Conservation (phyloP, 2,797 vertebrate species). For the Martes flavigula region DNA sequence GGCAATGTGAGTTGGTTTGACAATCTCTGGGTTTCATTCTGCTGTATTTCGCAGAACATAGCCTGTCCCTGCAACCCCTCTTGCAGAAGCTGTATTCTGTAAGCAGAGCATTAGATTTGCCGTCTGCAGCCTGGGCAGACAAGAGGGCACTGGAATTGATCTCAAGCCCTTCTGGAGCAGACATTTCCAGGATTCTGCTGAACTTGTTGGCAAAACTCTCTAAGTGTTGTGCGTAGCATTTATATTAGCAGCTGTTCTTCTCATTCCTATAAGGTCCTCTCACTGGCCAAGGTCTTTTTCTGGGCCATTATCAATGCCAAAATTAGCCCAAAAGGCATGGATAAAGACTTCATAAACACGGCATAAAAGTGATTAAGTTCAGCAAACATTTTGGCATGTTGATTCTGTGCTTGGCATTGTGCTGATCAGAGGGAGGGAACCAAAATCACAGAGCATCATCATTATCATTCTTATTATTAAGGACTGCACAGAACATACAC, state of each 20-base stretch:
- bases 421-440: not conserved
- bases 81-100: not conserved
- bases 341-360: not conserved
- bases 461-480: not conserved
- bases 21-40: not conserved
- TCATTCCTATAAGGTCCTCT: not conserved
- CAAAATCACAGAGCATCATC: not conserved
- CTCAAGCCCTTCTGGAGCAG: not conserved
- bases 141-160: not conserved
- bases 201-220: slow-evolving; percentile 1
- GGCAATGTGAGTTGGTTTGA: not conserved
- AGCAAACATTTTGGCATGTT: not conserved
- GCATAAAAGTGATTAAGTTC: not conserved
- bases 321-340: not conserved
- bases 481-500: not conserved
- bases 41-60: not conserved
- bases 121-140: not conserved
- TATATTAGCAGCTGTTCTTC: slow-evolving; percentile 4
- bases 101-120: not conserved
- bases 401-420: not conserved
- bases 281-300: not conserved
- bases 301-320: not conserved
- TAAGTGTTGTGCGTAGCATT: not conserved
- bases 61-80: not conserved
- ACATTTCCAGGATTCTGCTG: not conserved